Percentiles rank a stretch among this genome's conserved stretches.
These are phyloP conservation scores for Neoaliturus tenellus DNA, from an alignment of 2,888 invertebrate species.

Conservation along the genomic window DNA sequence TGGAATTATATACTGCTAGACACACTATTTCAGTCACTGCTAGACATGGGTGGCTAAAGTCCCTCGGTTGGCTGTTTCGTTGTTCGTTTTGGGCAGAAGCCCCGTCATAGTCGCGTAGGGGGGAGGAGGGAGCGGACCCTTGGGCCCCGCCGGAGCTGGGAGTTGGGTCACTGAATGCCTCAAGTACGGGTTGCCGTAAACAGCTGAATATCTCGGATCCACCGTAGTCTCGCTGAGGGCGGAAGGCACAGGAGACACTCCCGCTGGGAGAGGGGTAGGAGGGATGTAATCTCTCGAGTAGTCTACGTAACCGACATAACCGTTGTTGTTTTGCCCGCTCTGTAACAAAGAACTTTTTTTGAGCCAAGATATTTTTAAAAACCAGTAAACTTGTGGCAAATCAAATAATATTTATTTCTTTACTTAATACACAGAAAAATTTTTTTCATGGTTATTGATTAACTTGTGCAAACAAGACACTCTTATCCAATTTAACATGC, in stretches of 20 bases:
- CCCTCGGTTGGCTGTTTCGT: slow-evolving; percentile 75
- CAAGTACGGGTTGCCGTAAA: slow-evolving; percentile 93
- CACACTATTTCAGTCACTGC: too few relatives aligned
- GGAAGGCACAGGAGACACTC: slow-evolving; percentile 69
- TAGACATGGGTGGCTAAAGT: slow-evolving; percentile 82
- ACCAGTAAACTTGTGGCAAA: too few relatives aligned
- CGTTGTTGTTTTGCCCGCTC: slow-evolving; percentile 89
- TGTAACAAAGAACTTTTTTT: slow-evolving; percentile 70
- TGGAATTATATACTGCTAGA: too few relatives aligned
- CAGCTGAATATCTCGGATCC: slow-evolving; percentile 92
- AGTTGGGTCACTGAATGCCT: slow-evolving; percentile 86
- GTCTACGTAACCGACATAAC: slow-evolving; percentile 92
- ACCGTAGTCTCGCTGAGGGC: slow-evolving; percentile 72
- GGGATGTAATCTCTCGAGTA: slow-evolving; percentile 93
- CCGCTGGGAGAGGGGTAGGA: slow-evolving; percentile 75
- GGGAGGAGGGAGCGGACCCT: slow-evolving; percentile 66
- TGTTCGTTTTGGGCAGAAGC: background rate
- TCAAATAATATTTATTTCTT: too few relatives aligned
- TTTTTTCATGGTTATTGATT: background rate
- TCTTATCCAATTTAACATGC: too few relatives aligned
- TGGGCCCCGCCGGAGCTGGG: slow-evolving; percentile 83
- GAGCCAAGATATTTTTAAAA: too few relatives aligned
- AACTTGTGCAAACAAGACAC: too few relatives aligned
- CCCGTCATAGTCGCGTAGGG: slow-evolving; percentile 61
- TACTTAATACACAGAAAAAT: slow-evolving; percentile 1